These are phyloP conservation scores for Escarpia spicata DNA, from an alignment of 2,888 invertebrate species.

Conservation along the genomic window DNA sequence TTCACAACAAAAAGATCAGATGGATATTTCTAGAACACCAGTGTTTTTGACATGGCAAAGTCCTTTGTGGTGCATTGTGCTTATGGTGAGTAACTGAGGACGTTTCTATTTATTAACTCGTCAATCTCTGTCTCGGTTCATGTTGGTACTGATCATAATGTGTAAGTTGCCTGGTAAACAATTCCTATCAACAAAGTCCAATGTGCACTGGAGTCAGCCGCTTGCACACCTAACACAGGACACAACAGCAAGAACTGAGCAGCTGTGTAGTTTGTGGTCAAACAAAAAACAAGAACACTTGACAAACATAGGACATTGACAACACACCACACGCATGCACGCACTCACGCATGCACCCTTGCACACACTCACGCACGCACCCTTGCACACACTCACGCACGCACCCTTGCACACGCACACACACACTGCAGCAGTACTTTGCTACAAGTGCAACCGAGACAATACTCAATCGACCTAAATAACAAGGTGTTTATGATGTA, in stretches of 20 bases:
- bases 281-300: conserved; percentile 17
- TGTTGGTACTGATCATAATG: background rate
- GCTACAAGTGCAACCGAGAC: background rate
- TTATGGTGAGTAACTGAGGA: background rate
- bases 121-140: background rate
- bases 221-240: conserved; percentile 7
- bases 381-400: too few species aligned
- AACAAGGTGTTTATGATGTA: background rate
- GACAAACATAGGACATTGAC: background rate
- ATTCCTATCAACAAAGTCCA: background rate
- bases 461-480: background rate
- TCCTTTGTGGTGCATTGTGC: background rate
- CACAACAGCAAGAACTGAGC: background rate
- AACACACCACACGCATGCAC: too few species aligned
- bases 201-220: background rate
- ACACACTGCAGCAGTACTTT: background rate
- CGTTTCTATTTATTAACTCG: background rate
- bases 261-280: background rate
- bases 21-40: background rate
- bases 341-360: too few species aligned
- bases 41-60: background rate
- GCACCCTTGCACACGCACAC: too few species aligned
- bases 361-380: too few species aligned
- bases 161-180: background rate
- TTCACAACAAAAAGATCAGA: background rate